These are phyloP conservation scores for Microctenopoma steveboyesi DNA, from an alignment of 2,797 vertebrate species.

Conservation along the genomic window DNA sequence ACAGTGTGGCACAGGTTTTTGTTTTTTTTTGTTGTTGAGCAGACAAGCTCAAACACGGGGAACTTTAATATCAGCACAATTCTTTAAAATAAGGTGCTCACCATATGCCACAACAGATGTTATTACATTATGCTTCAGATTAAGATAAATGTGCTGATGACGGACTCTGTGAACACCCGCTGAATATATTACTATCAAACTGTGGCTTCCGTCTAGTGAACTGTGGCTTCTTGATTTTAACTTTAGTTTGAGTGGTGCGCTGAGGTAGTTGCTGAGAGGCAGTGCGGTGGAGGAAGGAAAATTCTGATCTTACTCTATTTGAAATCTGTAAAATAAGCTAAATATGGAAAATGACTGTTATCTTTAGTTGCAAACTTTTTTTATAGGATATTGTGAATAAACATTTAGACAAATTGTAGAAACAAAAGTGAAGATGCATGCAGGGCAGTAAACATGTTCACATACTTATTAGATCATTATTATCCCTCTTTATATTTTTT, in stretches of 20 bases:
- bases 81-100: conserved; percentile 30
- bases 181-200: conserved; percentile 14
- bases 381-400: too few species aligned
- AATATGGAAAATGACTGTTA: too few species aligned
- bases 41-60: conserved; percentile 35
- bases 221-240: conserved; percentile 4
- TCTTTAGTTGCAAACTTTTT: too few species aligned
- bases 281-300: not conserved
- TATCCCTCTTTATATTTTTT: too few species aligned
- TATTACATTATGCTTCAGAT: conserved; percentile 49
- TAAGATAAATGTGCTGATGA: conserved; percentile 60
- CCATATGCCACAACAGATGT: conserved; percentile 67
- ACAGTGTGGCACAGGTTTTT: not conserved
- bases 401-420: too few species aligned
- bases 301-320: not conserved
- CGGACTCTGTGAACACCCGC: conserved; percentile 6
- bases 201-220: not conserved
- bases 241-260: not conserved
- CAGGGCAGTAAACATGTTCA: too few species aligned
- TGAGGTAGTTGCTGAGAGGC: not conserved
- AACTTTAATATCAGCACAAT: conserved; percentile 57
- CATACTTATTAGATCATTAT: too few species aligned
- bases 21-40: not conserved
- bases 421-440: too few species aligned
- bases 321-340: too few species aligned